A percentile compares a stretch with the other conserved stretches of the same genome.
Evolutionary conservation across 2,797 vertebrate species (phyloP).

Genomic region (Enoplosus armatus): DNA sequence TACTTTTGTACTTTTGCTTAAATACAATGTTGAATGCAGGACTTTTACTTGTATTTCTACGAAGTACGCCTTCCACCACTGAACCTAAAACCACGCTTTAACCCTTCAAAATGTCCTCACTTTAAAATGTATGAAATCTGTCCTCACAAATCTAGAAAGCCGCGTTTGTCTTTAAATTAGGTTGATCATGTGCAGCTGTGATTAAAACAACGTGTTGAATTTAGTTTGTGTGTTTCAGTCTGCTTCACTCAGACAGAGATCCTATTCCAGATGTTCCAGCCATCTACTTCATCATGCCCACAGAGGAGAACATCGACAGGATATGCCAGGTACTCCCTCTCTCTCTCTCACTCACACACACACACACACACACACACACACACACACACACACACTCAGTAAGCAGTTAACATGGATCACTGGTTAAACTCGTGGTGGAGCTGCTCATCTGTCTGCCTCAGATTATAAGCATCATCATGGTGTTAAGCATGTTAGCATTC

Average conservation of each 20-base stretch:
- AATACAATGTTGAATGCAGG: no score
- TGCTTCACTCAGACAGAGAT: slow-evolving; percentile 96
- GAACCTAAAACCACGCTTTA: no score
- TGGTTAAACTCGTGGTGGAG: no score
- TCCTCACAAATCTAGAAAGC: background rate
- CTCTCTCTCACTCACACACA: background rate
- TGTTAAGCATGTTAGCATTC: background rate
- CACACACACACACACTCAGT: background rate
- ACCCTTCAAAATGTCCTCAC: no score
- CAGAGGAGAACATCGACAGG: slow-evolving; percentile 97
- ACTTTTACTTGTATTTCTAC: no score
- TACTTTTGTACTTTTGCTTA: no score
- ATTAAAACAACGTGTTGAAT: background rate
- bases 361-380: background rate
- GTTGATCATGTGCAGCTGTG: no score
- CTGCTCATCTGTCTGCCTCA: no score
- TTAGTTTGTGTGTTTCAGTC: slow-evolving; percentile 73
- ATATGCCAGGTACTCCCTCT: slow-evolving; percentile 98
- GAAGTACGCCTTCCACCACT: no score
- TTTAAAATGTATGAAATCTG: background rate
- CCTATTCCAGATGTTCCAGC: slow-evolving; percentile 97
- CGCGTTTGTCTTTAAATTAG: background rate
- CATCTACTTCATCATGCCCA: slow-evolving; percentile 97
- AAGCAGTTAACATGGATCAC: background rate
- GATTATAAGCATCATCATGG: no score